phyloP scores from a whole-genome alignment of 2,797 vertebrate genomes.

The Xenops minutus region DNA sequence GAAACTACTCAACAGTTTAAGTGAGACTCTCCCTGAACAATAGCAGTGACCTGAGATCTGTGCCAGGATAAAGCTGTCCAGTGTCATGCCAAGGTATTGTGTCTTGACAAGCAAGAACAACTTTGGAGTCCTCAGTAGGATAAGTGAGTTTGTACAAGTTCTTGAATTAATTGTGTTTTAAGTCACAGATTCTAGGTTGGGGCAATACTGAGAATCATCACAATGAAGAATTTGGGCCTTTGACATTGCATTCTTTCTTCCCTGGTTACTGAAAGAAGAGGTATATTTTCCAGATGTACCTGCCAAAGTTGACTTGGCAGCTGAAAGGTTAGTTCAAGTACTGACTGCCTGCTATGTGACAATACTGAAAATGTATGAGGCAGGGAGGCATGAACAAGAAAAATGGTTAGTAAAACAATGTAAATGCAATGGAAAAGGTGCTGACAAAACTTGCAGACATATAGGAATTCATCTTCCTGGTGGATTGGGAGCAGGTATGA shows the following conservation, averaged over 20 bases:
- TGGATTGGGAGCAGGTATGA: accelerated
- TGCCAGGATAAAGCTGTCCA: neutral
- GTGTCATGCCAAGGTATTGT: neutral
- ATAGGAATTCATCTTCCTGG: neutral
- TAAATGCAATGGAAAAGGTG: neutral
- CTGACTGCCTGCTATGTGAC: neutral
- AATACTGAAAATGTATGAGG: neutral
- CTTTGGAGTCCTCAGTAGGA: neutral
- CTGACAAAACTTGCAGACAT: neutral
- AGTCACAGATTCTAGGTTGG: neutral
- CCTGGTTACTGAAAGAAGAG: neutral
- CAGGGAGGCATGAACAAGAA: neutral
- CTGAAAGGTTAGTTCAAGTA: neutral
- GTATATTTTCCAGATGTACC: neutral
- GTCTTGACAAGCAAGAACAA: accelerated
- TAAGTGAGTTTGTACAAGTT: neutral
- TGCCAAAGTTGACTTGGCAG: neutral
- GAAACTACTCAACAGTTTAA: neutral
- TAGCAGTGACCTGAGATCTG: neutral
- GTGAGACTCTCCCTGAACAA: neutral
- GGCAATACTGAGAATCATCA: neutral
- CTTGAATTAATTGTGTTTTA: neutral
- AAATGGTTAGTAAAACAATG: neutral
- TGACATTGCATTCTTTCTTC: neutral
- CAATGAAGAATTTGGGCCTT: neutral